A percentile compares a stretch with the other conserved stretches of the same genome.
Evolutionary conservation across 2,797 vertebrate genomes (phyloP).

Genomic region (Centroberyx gerrardi): DNA sequence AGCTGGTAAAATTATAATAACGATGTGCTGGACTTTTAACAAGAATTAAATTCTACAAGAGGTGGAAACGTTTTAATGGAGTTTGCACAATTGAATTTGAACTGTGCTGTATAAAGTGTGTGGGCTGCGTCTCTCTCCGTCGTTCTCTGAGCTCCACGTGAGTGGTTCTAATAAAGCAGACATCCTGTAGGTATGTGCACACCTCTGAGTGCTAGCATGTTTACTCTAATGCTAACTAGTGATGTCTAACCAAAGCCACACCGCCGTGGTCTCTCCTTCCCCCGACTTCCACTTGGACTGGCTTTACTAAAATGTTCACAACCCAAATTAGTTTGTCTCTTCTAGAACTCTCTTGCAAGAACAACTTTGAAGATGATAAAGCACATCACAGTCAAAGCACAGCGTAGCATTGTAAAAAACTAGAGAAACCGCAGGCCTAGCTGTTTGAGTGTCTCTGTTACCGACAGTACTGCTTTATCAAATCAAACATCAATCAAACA

Average conservation of each 20-base stretch:
- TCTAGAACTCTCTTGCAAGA: background rate
- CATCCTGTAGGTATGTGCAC: background rate
- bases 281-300: background rate
- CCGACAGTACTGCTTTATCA: background rate
- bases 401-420: background rate
- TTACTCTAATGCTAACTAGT: background rate
- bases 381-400: no score
- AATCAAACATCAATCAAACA: conserved; percentile 13
- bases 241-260: no score
- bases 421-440: conserved; percentile 17
- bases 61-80: background rate
- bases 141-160: background rate
- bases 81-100: background rate
- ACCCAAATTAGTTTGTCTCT: background rate
- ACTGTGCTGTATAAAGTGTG: background rate
- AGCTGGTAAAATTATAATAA: conserved; percentile 7
- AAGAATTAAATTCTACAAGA: background rate
- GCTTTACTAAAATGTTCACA: background rate
- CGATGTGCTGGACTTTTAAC: background rate
- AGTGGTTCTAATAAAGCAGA: background rate
- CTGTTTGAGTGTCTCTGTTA: background rate
- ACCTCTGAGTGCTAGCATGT: background rate
- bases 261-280: background rate
- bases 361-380: no score
- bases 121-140: background rate